Percentiles rank a stretch among this genome's conserved stretches.
Evolutionary conservation across 2,797 vertebrate species (phyloP).

Genomic region (Mormyrus hasselquistii): DNA sequence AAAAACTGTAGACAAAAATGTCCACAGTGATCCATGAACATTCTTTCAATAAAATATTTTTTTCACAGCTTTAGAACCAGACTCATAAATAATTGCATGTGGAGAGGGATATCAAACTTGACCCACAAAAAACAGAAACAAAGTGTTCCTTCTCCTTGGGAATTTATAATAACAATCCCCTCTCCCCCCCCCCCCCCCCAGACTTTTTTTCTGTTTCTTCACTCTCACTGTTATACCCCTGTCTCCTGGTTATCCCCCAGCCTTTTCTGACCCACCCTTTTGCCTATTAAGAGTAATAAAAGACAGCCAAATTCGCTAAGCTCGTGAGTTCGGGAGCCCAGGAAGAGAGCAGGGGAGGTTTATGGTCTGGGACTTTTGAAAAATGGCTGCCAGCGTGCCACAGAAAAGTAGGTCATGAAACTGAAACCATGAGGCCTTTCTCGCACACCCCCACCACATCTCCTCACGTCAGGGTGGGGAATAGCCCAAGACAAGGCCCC

Average conservation of each 20-base stretch:
- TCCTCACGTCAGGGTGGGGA: conserved; percentile 30
- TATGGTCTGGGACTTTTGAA: conserved; percentile 40
- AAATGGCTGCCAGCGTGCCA: conserved; percentile 42
- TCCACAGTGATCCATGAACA: neutral
- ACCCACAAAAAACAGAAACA: conserved; percentile 50
- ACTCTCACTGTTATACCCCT: neutral
- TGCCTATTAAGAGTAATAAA: conserved; percentile 39
- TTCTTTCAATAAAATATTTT: conserved; percentile 41
- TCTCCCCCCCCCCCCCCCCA: neutral
- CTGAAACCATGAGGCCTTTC: conserved; percentile 42
- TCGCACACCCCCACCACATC: conserved; percentile 29
- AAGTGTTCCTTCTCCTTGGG: conserved; percentile 51
- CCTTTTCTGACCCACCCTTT: neutral
- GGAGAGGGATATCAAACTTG: conserved; percentile 58
- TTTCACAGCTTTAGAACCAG: conserved; percentile 39
- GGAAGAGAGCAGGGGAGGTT: conserved; percentile 30
- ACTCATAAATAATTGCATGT: conserved; percentile 59
- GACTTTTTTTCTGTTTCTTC: conserved; percentile 1
- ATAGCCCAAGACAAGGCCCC: conserved; percentile 24
- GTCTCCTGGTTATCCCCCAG: conserved; percentile 27
- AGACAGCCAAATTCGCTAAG: conserved; percentile 45
- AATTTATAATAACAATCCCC: conserved; percentile 32
- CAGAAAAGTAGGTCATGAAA: conserved; percentile 59
- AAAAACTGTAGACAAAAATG: neutral
- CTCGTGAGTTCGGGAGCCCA: conserved; percentile 34